A percentile compares a stretch with the other conserved stretches of the same genome.
Conservation (phyloP, 2,888 invertebrate species). For the Scaptomyza tumidula region DNA sequence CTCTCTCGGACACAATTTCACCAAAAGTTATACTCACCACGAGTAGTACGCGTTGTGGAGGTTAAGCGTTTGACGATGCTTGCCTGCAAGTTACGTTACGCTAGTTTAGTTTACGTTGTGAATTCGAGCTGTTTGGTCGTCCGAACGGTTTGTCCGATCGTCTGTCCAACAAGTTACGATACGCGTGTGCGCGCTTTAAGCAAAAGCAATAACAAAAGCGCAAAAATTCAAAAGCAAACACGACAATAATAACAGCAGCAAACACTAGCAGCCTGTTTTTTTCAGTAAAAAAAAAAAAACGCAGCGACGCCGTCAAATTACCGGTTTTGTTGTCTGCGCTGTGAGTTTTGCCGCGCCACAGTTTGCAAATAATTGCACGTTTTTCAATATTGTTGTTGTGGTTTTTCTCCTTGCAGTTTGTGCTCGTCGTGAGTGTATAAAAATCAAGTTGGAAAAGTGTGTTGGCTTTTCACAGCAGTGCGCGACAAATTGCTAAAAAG, state of each 20-base stretch:
- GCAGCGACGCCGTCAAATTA: slow-evolving; percentile 60
- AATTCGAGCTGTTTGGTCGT: slow-evolving; percentile 64
- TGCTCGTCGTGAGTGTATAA: slow-evolving; percentile 19
- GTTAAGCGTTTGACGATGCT: slow-evolving; percentile 10
- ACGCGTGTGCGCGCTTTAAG: slow-evolving; percentile 67
- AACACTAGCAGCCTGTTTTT: slow-evolving; percentile 32
- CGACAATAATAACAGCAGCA: slow-evolving; percentile 23
- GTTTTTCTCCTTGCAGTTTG: slow-evolving; percentile 14
- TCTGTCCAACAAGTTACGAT: slow-evolving; percentile 35
- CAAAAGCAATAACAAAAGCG: slow-evolving; percentile 34
- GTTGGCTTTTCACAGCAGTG: slow-evolving; percentile 58
- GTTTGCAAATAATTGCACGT: slow-evolving; percentile 66
- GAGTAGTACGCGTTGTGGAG: slow-evolving; percentile 13
- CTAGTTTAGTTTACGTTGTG: slow-evolving; percentile 63
- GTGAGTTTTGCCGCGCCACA: slow-evolving; percentile 66
- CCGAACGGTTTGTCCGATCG: slow-evolving; percentile 32
- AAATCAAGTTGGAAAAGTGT: slow-evolving; percentile 70
- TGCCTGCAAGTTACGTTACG: slow-evolving; percentile 18
- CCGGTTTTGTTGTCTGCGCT: slow-evolving; percentile 69
- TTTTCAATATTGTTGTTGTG: slow-evolving; percentile 39
- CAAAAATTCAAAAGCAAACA: slow-evolving; percentile 34
- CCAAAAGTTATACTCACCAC: slow-evolving; percentile 43
- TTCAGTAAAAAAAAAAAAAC: slow-evolving; percentile 33
- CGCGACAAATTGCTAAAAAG: slow-evolving; percentile 1
- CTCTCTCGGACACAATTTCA: slow-evolving; percentile 8